A percentile compares a stretch with the other conserved stretches of the same genome.
Conservation (phyloP, 2,113 vertebrate genomes). For the Pholis gunnellus region DNA sequence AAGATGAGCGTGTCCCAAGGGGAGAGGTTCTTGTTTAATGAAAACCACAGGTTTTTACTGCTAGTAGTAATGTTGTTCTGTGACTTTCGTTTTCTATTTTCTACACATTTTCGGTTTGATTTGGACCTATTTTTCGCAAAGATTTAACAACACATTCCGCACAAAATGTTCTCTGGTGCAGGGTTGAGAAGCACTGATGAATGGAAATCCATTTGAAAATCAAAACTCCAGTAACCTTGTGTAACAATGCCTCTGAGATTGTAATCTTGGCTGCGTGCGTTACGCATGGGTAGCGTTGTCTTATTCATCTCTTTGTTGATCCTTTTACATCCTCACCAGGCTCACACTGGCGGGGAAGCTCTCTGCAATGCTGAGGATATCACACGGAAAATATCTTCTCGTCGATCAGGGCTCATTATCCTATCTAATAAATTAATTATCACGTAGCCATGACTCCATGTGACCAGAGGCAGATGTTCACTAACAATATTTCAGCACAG, state of each 20-base stretch:
- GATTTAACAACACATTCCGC: constrained; percentile 10
- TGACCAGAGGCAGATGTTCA: constrained; percentile 61
- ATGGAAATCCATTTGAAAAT: constrained; percentile 42
- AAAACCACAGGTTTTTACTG: neutral
- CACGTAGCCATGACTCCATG: constrained; percentile 32
- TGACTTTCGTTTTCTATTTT: neutral
- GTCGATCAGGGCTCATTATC: constrained; percentile 66
- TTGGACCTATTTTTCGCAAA: neutral
- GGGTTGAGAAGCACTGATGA: constrained; percentile 29
- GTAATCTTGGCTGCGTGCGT: constrained; percentile 34
- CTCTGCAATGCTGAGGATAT: constrained; percentile 33
- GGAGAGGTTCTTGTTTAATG: constrained; percentile 36
- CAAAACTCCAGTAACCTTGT: constrained; percentile 42
- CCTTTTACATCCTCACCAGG: constrained; percentile 48
- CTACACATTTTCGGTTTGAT: neutral
- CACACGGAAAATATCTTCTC: constrained; percentile 44
- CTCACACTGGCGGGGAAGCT: neutral
- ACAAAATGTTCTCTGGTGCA: neutral
- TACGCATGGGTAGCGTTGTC: neutral
- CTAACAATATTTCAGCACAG: constrained; percentile 50
- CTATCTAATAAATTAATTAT: constrained; percentile 65
- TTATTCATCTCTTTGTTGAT: constrained; percentile 56
- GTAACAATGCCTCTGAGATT: constrained; percentile 59
- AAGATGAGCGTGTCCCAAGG: constrained; percentile 31
- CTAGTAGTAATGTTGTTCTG: no score